A percentile compares a stretch with the other conserved stretches of the same genome.
phyloP scores from a whole-genome alignment of 1,140 invertebrate species.

The Bombus soroeensis region DNA sequence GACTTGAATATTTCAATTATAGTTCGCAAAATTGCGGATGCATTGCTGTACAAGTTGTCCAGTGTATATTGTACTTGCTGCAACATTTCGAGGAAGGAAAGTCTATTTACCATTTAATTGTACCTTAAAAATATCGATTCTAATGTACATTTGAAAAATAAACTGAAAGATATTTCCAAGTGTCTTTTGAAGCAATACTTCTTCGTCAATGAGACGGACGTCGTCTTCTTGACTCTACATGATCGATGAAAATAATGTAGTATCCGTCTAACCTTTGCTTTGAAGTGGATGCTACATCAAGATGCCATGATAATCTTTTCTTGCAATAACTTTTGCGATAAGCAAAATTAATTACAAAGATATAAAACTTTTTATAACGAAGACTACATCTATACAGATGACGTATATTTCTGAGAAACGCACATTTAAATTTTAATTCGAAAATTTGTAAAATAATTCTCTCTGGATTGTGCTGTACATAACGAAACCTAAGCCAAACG shows the following conservation, averaged over 20 bases:
- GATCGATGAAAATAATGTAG: conserved; percentile 68
- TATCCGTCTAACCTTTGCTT: conserved; percentile 52
- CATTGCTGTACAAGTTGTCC: too few species aligned
- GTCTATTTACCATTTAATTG: neutral
- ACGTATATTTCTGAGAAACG: neutral
- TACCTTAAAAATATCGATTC: neutral
- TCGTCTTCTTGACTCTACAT: conserved; percentile 55
- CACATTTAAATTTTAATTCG: too few species aligned
- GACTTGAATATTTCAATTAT: too few species aligned
- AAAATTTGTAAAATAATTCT: neutral
- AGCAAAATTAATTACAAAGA: neutral
- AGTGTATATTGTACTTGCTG: too few species aligned
- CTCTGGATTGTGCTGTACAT: too few species aligned
- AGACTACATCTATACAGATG: neutral
- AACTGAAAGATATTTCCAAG: conserved; percentile 14
- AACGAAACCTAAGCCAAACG: too few species aligned
- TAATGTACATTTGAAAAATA: neutral
- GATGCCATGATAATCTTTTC: conserved; percentile 13
- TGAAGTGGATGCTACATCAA: conserved; percentile 37
- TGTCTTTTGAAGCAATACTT: conserved; percentile 34
- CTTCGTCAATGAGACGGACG: conserved; percentile 52
- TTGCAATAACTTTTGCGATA: neutral
- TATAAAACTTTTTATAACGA: neutral
- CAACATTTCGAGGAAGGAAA: neutral
- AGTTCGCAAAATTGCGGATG: too few species aligned